Percentiles rank a stretch among this genome's conserved stretches.
Evolutionary conservation across 2,113 vertebrate species (phyloP).

Genomic region (Bufo gargarizans): DNA sequence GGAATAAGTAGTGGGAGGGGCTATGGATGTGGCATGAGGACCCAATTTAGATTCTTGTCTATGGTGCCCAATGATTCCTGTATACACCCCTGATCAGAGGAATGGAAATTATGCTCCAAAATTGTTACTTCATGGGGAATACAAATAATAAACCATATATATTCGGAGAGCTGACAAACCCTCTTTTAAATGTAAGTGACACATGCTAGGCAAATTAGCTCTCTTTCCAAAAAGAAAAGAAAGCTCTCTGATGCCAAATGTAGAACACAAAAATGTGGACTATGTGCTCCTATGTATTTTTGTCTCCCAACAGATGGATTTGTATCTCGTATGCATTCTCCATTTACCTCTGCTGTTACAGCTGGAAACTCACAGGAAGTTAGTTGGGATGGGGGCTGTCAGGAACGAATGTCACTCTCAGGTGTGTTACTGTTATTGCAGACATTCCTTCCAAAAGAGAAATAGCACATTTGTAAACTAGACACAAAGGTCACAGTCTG

Average conservation of each 20-base stretch:
- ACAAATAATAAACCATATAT: no score
- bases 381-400: constrained; percentile 13
- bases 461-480: constrained; percentile 68
- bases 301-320: background rate
- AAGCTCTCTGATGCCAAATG: background rate
- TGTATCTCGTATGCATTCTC: background rate
- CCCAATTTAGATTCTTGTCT: no score
- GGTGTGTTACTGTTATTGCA: constrained; percentile 70
- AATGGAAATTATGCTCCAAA: no score
- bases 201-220: background rate
- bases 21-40: no score
- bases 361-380: constrained; percentile 36
- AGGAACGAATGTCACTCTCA: constrained; percentile 62
- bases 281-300: background rate
- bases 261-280: background rate
- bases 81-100: no score
- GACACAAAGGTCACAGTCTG: constrained; percentile 61
- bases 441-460: constrained; percentile 65
- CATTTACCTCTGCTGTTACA: constrained; percentile 7
- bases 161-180: no score
- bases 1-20: no score
- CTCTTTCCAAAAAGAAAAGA: no score
- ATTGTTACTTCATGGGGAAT: no score
- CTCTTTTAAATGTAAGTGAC: background rate
- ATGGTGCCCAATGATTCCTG: no score